phyloP scores from a whole-genome alignment of 2,888 invertebrate genomes.

The Dolichomitus sp. region DNA sequence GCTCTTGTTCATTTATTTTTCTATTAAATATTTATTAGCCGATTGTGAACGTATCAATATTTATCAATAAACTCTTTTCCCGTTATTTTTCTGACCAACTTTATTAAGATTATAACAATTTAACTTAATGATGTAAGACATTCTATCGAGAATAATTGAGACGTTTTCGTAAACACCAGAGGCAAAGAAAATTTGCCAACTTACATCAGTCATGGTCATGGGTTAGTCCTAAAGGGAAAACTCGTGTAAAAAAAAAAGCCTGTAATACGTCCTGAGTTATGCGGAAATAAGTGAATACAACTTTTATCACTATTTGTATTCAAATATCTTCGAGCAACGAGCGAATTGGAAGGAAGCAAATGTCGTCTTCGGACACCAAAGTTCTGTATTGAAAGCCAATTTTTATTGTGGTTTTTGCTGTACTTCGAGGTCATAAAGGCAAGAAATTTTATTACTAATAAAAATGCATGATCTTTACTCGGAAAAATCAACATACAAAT shows the following conservation, averaged over 20 bases:
- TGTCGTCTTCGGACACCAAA: too few relatives aligned
- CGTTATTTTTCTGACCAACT: too few relatives aligned
- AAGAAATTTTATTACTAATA: not conserved
- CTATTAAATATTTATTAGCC: too few relatives aligned
- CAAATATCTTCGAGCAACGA: not conserved
- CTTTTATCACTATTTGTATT: not conserved
- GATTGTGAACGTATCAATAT: too few relatives aligned
- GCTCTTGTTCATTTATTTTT: too few relatives aligned
- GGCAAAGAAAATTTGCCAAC: not conserved
- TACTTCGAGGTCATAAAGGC: not conserved
- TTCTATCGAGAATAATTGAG: too few relatives aligned
- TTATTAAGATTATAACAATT: too few relatives aligned
- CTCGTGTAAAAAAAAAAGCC: not conserved
- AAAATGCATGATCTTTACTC: not conserved
- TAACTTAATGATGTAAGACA: too few relatives aligned
- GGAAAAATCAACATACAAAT: not conserved
- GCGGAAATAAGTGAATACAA: conserved; percentile 1
- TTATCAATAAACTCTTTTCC: too few relatives aligned
- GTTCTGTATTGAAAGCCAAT: not conserved
- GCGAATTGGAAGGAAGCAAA: not conserved
- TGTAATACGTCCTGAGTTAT: not conserved
- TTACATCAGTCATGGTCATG: not conserved
- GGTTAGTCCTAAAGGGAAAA: not conserved
- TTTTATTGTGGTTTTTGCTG: not conserved
- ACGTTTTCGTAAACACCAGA: not conserved